Evolutionary conservation across 2,113 vertebrate species (phyloP).

Genomic region (Apteryx mantelli): DNA sequence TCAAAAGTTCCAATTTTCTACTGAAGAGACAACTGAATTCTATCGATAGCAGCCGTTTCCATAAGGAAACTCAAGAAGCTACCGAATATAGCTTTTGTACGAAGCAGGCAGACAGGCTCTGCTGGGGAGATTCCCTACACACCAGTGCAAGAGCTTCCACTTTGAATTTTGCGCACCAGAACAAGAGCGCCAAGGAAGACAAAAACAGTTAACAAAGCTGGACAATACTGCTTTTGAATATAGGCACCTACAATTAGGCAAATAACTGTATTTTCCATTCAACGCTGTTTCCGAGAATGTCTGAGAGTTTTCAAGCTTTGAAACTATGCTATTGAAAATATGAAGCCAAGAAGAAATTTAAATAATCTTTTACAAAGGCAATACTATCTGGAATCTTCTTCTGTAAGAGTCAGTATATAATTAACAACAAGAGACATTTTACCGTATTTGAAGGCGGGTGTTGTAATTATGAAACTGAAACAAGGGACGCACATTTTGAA

Average conservation of each 20-base stretch:
- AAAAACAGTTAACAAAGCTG: background rate
- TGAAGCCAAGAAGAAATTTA: background rate
- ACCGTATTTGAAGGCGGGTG: background rate
- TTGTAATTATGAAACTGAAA: background rate
- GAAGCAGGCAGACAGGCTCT: background rate
- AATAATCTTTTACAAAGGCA: background rate
- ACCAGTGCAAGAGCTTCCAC: background rate
- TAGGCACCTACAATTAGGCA: background rate
- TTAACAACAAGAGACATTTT: background rate
- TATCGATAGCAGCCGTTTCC: background rate
- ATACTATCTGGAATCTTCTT: background rate
- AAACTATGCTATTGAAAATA: background rate
- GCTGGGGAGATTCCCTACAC: background rate
- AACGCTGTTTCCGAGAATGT: background rate
- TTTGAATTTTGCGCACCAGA: background rate
- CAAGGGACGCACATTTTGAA: background rate
- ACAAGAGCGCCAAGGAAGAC: background rate
- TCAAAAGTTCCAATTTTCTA: background rate
- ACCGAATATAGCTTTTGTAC: accelerated
- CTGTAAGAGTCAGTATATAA: background rate
- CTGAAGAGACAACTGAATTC: background rate
- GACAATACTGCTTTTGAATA: background rate
- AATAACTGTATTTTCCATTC: background rate
- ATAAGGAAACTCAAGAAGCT: background rate
- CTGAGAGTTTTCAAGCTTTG: background rate